Base-by-base conservation (phyloP, 2,797 vertebrate species). In the Carduelis carduelis region DNA sequence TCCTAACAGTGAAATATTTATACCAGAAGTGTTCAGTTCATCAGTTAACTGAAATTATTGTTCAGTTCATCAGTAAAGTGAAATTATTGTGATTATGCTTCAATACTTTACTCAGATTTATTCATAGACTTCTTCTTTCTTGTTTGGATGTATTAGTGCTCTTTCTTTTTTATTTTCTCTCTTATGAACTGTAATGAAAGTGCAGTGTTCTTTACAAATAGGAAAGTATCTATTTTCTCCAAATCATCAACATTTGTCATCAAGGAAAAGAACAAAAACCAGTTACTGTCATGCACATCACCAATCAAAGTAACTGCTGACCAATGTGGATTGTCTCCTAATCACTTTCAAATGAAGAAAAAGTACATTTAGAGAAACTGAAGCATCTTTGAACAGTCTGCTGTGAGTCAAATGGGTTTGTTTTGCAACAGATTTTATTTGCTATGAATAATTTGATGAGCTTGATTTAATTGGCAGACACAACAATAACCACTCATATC, bases 381-480 rank as follows among this genome's bases (percentile, higher is more conserved):
- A 78, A 93, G 32, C 44, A 79, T 87, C 80, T 92, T 87, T 77
- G 56, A 95, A 56, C 52, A 76, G 37, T 63, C 53, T 96, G 65
- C 26, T 83, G 4, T 61, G 72, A 75, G 55, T 83, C 72, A 93
- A 91, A 65, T 8, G 70, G 26, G 26, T 78, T 95, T 34, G 59
- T 94, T 96, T 91, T 93, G 77, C 70, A 93, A 52, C 82, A 95
- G 83, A 63, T 49, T 93, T 81, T 91, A 78, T 90, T 94, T 95
- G 64, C 53, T 87, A 16, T 93, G 76, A 83, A 92, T 93, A 90
- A 91, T 93, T 78, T 70, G n/a, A 82, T 75, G 37, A 76, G 39
- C 30, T 93, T 82, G 94, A n/a, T 90, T 93, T 95, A 95, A 95
- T 39, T 94, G 92, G 92, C 88, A 95, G 89, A 39, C 65, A 94